phyloP scores from a whole-genome alignment of 2,113 vertebrate genomes.

The Hiodon alosoides region DNA sequence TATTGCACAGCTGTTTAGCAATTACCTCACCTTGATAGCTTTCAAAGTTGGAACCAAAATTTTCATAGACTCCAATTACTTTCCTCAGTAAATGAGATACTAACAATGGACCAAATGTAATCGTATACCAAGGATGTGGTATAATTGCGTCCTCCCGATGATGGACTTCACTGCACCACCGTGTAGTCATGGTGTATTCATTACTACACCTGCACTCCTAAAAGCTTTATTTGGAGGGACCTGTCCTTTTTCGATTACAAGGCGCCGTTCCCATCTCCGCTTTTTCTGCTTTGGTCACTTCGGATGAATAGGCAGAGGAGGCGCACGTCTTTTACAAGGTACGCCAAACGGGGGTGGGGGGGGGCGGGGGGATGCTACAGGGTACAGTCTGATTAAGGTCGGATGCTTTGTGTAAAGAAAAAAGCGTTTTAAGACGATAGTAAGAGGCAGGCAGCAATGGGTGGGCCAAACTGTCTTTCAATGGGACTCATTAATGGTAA shows the following conservation, averaged over 20 bases:
- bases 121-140: slow-evolving; percentile 22
- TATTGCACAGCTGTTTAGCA: slow-evolving; percentile 31
- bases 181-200: neutral
- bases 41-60: slow-evolving; percentile 25
- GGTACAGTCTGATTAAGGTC: too few relatives aligned
- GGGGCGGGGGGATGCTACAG: too few relatives aligned
- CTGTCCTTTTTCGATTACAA: neutral
- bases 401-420: too few relatives aligned
- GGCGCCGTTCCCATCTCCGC: neutral
- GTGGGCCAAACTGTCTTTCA: too few relatives aligned
- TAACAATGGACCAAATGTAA: slow-evolving; percentile 28
- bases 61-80: slow-evolving; percentile 17
- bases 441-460: too few relatives aligned
- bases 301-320: too few relatives aligned
- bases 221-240: neutral
- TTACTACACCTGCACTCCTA: neutral
- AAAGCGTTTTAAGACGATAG: too few relatives aligned
- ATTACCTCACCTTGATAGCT: slow-evolving; percentile 34
- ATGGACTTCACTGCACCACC: neutral
- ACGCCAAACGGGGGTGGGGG: too few relatives aligned
- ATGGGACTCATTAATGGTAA: too few relatives aligned
- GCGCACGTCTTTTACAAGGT: too few relatives aligned
- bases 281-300: too few relatives aligned
- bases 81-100: slow-evolving; percentile 24
- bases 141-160: slow-evolving; percentile 25